These are phyloP conservation scores for Schizaphis graminum DNA, from an alignment of 2,888 invertebrate genomes.

Conservation along the genomic window DNA sequence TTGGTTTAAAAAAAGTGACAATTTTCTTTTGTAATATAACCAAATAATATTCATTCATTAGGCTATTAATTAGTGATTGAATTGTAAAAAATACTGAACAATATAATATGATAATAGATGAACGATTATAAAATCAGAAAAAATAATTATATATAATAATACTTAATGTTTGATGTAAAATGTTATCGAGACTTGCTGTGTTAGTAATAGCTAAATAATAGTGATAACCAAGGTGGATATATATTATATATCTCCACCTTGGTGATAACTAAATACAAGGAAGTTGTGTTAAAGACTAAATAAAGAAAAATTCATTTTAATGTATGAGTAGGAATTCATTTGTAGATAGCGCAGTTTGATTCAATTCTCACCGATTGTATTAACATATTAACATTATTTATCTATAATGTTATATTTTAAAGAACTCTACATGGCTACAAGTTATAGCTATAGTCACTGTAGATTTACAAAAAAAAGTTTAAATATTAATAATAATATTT, in stretches of 20 bases:
- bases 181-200: background rate
- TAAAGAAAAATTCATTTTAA: background rate
- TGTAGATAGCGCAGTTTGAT: slow-evolving; percentile 6
- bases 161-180: background rate
- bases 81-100: too few relatives aligned
- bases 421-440: background rate
- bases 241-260: too few relatives aligned
- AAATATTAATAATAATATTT: too few relatives aligned
- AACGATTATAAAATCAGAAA: too few relatives aligned
- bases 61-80: too few relatives aligned
- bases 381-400: background rate
- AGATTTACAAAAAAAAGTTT: background rate
- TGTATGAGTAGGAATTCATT: background rate
- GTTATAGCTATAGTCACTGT: background rate
- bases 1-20: too few relatives aligned
- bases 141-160: too few relatives aligned
- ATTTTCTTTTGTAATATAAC: too few relatives aligned
- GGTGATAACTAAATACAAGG: too few relatives aligned
- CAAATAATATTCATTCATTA: too few relatives aligned
- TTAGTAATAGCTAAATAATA: background rate
- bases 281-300: background rate
- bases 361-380: background rate
- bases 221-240: too few relatives aligned
- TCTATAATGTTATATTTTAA: background rate
- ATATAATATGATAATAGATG: too few relatives aligned